Conservation (phyloP, 2,888 invertebrate species). For the Parnassius smintheus region DNA sequence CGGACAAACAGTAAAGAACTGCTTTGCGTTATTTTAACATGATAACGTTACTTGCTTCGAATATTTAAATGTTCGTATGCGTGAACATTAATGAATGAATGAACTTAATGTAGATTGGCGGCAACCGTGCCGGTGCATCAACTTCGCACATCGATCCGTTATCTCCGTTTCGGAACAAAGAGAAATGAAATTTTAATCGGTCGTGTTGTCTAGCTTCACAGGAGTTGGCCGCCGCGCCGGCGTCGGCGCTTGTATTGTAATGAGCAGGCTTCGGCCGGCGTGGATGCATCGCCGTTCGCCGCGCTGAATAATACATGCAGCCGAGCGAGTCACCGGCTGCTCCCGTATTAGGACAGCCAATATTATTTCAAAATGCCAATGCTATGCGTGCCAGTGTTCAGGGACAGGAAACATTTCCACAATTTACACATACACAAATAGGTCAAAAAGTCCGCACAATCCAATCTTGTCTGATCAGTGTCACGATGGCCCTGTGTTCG, state of each 20-base stretch:
- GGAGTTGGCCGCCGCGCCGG: constrained; percentile 58
- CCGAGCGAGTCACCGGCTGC: background rate
- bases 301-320: constrained; percentile 39
- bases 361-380: background rate
- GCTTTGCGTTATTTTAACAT: no score
- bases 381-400: background rate
- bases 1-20: no score
- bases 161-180: constrained; percentile 68
- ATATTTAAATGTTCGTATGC: constrained; percentile 34
- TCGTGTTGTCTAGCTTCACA: constrained; percentile 63
- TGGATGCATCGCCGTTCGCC: constrained; percentile 29
- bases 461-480: constrained; percentile 1
- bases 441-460: constrained; percentile 2
- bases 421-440: background rate
- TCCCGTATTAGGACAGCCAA: background rate
- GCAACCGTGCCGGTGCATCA: constrained; percentile 56
- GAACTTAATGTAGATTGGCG: constrained; percentile 62
- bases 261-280: constrained; percentile 45
- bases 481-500: background rate
- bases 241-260: constrained; percentile 61
- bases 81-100: constrained; percentile 36
- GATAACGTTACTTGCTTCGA: constrained; percentile 12
- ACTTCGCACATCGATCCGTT: constrained; percentile 66
- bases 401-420: constrained; percentile 4
- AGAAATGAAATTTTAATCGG: constrained; percentile 79